These are phyloP conservation scores for Larimichthys polyactis DNA, from an alignment of 2,113 vertebrate species.

Conservation along the genomic window DNA sequence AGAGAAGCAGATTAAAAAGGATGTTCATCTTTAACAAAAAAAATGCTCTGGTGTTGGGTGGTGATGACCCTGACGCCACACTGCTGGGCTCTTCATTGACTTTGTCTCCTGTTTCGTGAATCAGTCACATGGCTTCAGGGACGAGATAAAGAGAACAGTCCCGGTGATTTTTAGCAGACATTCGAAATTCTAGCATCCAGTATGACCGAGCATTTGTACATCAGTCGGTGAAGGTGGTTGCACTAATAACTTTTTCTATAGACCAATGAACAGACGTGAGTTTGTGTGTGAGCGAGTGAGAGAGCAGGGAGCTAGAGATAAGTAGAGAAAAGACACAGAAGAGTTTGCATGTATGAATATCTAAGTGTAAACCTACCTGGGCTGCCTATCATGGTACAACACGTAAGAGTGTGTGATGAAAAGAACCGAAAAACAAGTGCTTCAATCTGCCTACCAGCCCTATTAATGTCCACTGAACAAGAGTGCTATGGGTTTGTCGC, in stretches of 20 bases:
- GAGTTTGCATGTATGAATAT: conserved; percentile 41
- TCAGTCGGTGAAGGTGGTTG: conserved; percentile 49
- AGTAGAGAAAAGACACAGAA: conserved; percentile 50
- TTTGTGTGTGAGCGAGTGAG: conserved; percentile 37
- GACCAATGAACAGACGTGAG: conserved; percentile 37
- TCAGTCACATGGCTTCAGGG: conserved; percentile 75
- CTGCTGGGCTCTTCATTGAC: conserved; percentile 65
- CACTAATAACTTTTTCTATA: conserved; percentile 53
- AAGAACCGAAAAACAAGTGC: conserved; percentile 55
- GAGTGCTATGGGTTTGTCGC: conserved; percentile 54
- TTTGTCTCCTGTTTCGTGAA: conserved; percentile 62
- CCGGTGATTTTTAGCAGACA: conserved; percentile 47
- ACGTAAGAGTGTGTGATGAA: conserved; percentile 52
- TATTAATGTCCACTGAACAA: conserved; percentile 61
- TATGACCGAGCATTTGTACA: conserved; percentile 44
- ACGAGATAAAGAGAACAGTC: conserved; percentile 29
- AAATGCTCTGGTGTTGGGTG: conserved; percentile 56
- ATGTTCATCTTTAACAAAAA: conserved; percentile 64
- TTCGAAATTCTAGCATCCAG: conserved; percentile 49
- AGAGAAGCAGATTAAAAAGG: conserved; percentile 47
- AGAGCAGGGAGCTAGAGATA: conserved; percentile 36
- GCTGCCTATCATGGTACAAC: conserved; percentile 59
- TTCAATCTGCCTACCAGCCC: conserved; percentile 67
- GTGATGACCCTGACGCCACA: conserved; percentile 50
- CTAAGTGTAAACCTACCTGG: conserved; percentile 64